These are phyloP conservation scores for Phania funesta DNA, from an alignment of 2,888 invertebrate genomes.

Conservation along the genomic window DNA sequence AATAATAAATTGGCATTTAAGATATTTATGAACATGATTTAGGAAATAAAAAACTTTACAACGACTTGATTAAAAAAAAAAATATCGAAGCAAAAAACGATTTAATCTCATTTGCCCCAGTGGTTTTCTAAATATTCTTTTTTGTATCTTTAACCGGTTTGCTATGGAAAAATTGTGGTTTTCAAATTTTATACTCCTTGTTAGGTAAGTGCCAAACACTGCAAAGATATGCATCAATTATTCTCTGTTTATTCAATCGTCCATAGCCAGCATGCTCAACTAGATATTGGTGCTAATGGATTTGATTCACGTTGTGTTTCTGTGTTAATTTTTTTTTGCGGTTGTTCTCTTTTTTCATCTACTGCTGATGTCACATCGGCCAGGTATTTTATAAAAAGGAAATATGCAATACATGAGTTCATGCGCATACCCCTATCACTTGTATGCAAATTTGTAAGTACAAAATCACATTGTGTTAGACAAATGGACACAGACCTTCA, in stretches of 20 bases:
- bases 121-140: too few species aligned
- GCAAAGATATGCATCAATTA: not conserved
- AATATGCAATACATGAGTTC: not conserved
- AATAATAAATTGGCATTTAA: not conserved
- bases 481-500: not conserved
- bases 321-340: not conserved
- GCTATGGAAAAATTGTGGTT: not conserved
- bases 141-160: not conserved
- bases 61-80: conserved; percentile 2
- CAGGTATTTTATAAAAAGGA: conserved; percentile 1
- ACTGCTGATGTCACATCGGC: conserved; percentile 1
- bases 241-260: not conserved
- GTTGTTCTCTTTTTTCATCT: conserved; percentile 12
- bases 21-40: conserved; percentile 1
- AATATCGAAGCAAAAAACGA: not conserved
- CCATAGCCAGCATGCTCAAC: not conserved
- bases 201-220: not conserved
- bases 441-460: conserved; percentile 1
- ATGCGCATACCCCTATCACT: not conserved
- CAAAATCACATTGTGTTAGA: not conserved
- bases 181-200: not conserved
- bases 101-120: not conserved
- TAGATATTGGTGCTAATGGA: not conserved
- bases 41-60: not conserved
- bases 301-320: not conserved